A percentile compares a stretch with the other conserved stretches of the same genome.
Conservation (phyloP, 2,888 invertebrate species). For the Linnaemya vulpina region DNA sequence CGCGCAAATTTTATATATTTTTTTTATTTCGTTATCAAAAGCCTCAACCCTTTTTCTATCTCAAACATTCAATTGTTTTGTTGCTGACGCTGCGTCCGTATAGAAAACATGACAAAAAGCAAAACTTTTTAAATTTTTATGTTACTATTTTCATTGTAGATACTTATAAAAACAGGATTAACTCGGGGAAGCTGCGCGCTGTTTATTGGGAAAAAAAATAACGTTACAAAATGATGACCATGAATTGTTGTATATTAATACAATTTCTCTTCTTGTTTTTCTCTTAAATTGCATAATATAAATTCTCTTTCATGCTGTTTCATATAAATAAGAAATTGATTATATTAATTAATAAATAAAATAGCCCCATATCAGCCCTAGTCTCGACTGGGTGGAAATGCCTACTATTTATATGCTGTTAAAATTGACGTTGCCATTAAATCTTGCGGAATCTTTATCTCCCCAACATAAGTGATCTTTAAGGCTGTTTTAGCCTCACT, state of each 20-base stretch:
- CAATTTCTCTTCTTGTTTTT: constrained; percentile 7
- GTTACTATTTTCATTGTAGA: constrained; percentile 57
- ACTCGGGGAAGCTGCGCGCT: constrained; percentile 52
- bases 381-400: too few species aligned
- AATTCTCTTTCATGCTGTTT: constrained; percentile 12
- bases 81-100: constrained; percentile 16
- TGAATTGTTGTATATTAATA: constrained; percentile 13
- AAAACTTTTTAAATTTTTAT: constrained; percentile 55
- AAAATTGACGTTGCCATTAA: too few species aligned
- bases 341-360: too few species aligned
- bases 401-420: too few species aligned
- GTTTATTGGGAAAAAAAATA: constrained; percentile 36
- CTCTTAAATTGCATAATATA: constrained; percentile 45
- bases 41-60: constrained; percentile 63
- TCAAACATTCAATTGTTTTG: not conserved
- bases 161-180: constrained; percentile 56
- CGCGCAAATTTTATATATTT: constrained; percentile 55
- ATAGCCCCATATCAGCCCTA: too few species aligned
- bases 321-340: too few species aligned
- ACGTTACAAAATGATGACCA: constrained; percentile 61
- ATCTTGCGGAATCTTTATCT: too few species aligned
- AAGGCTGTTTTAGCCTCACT: too few species aligned
- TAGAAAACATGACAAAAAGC: constrained; percentile 44
- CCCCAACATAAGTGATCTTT: too few species aligned
- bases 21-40: constrained; percentile 2